Percentiles rank a stretch among this genome's conserved stretches.
phyloP scores from a whole-genome alignment of 2,888 invertebrate genomes.

The Mycogona germanica region DNA sequence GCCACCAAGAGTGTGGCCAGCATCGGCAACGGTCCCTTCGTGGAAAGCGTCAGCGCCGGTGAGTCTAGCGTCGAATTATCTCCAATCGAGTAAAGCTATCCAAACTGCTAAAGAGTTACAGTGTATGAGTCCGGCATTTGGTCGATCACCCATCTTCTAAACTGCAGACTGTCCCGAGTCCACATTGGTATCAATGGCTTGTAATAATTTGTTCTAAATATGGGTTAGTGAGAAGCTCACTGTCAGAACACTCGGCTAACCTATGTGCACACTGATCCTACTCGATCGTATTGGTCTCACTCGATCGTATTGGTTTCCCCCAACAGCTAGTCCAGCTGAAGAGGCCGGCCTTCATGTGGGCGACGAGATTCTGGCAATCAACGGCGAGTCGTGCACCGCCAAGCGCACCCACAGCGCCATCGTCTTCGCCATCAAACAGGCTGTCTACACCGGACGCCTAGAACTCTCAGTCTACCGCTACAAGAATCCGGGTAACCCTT shows the following conservation, averaged over 20 bases:
- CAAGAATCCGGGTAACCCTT: constrained; percentile 15
- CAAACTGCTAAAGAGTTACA: too few species aligned
- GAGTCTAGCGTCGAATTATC: too few species aligned
- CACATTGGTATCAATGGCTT: too few species aligned
- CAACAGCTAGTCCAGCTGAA: constrained; percentile 23
- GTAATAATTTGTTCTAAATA: too few species aligned
- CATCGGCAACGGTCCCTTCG: constrained; percentile 17
- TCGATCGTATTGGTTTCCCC: background rate
- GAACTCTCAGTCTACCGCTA: constrained; percentile 21
- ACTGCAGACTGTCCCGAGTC: too few species aligned
- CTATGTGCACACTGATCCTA: background rate
- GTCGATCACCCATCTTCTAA: too few species aligned
- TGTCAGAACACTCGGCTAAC: background rate
- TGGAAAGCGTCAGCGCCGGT: constrained; percentile 19
- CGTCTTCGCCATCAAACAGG: constrained; percentile 24
- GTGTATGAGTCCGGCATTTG: too few species aligned
- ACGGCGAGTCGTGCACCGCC: constrained; percentile 22
- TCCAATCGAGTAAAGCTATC: too few species aligned
- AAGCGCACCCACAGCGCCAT: constrained; percentile 23
- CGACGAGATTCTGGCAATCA: constrained; percentile 24
- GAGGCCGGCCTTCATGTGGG: constrained; percentile 21
- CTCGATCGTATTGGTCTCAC: background rate
- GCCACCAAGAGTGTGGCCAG: constrained; percentile 12
- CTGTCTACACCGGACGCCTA: constrained; percentile 24
- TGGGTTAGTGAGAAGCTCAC: background rate